Evolutionary conservation across 2,113 vertebrate species (phyloP), one percentile per base, ranked within the genome.

Genomic region (Progne subis): DNA sequence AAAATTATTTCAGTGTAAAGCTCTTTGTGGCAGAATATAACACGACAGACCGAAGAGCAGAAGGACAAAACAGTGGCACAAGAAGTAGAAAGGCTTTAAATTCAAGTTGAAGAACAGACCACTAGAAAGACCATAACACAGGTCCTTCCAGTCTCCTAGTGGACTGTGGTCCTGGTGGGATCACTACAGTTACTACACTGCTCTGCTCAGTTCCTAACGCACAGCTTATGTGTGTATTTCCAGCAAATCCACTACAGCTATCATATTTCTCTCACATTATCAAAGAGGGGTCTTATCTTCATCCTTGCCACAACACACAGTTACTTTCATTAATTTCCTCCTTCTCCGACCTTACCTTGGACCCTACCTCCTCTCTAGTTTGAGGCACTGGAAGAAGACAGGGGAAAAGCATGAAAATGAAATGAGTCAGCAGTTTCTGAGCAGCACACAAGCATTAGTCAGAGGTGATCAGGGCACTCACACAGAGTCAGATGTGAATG

Each of bases 351-450:
- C 67, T 79, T 65, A 69, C 53, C 67, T 69, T 65, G 70, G 46
- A 88, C 88, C n/a, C 82, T 53, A 49, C 24, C 41, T 59, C 65
- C 59, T 79, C 50, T 39, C 70, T 26, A 41, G 26, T 74, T 37
- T 0, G 0, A 93, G 23, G 21, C 39, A 67, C 11, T 18, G 37
- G 53, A 79, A 39, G 12, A 86, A 20, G 20, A 82, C 18, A 37
- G 13, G 43, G 47, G 26, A 34, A 69, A 74, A 43, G 29, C 56
- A 68, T 0, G 8, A 71, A 97, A 93, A 92, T 0, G 4, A 86
- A 93, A 61, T 95, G 95, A 96, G 85, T 96, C 92, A 96, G 96
- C 94, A 95, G 70, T 44, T 92, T 68, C 78, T 37, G 34, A 81
- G 68, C 65, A 85, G 71, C 82, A 93, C 21, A 70, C 0, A 5